phyloP scores from a whole-genome alignment of 2,113 vertebrate genomes.

The Taurulus bubalis region DNA sequence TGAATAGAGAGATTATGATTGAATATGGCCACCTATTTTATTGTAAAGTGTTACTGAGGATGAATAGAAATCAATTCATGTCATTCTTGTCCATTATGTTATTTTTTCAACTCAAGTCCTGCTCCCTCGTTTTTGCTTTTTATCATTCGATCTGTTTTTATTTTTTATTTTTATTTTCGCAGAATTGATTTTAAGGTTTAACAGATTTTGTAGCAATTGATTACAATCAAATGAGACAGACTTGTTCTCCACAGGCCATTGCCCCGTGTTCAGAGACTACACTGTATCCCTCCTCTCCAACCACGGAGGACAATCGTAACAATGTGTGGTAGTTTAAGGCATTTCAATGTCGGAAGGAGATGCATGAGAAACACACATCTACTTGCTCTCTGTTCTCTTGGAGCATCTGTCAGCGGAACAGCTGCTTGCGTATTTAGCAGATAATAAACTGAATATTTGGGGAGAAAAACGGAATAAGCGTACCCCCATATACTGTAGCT shows the following conservation, averaged over 20 bases:
- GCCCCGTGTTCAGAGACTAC: slow-evolving; percentile 44
- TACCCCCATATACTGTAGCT: slow-evolving; percentile 64
- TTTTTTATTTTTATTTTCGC: slow-evolving; percentile 15
- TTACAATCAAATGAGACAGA: slow-evolving; percentile 66
- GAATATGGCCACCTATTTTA: slow-evolving; percentile 45
- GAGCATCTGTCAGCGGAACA: slow-evolving; percentile 53
- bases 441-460: slow-evolving; percentile 49
- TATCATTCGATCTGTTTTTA: background rate
- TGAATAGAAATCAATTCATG: slow-evolving; percentile 25
- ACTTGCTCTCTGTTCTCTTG: slow-evolving; percentile 40
- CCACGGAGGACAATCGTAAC: slow-evolving; percentile 73
- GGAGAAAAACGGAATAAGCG: slow-evolving; percentile 25
- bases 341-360: slow-evolving; percentile 54
- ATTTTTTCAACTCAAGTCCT: slow-evolving; percentile 13
- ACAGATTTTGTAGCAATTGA: slow-evolving; percentile 61
- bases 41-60: slow-evolving; percentile 54
- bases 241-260: slow-evolving; percentile 42
- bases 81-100: slow-evolving; percentile 44
- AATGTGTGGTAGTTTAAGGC: slow-evolving; percentile 57
- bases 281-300: slow-evolving; percentile 58
- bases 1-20: slow-evolving; percentile 47
- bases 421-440: slow-evolving; percentile 54
- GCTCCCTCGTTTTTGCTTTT: slow-evolving; percentile 1
- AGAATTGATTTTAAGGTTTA: slow-evolving; percentile 28
- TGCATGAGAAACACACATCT: slow-evolving; percentile 51